phyloP scores from a whole-genome alignment of 2,113 vertebrate genomes.

The Excalfactoria chinensis region DNA sequence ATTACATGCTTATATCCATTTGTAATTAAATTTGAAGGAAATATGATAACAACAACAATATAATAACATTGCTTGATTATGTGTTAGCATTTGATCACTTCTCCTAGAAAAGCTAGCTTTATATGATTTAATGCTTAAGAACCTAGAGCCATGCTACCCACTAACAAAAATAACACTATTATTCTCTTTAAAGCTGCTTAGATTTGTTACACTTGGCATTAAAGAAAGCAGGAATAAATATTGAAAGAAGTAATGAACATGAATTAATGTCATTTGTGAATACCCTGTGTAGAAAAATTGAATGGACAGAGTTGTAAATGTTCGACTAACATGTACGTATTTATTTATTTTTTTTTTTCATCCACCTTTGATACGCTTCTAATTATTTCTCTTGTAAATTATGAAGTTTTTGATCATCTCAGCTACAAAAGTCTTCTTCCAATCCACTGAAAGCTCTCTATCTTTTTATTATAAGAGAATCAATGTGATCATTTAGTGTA shows the following conservation, averaged over 20 bases:
- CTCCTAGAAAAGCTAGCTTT: background rate
- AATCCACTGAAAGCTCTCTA: background rate
- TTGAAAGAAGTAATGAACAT: fast-evolving
- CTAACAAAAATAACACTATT: background rate
- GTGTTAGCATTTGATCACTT: background rate
- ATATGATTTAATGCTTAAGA: background rate
- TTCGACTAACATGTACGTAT: background rate
- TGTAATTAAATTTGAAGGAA: slow-evolving; percentile 67
- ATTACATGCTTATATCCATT: slow-evolving; percentile 39
- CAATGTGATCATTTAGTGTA: background rate
- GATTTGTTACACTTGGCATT: background rate
- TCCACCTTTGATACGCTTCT: background rate
- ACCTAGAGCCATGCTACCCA: background rate
- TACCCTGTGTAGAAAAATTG: background rate
- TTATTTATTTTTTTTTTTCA: background rate
- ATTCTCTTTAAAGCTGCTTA: background rate
- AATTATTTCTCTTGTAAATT: background rate
- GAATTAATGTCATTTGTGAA: background rate
- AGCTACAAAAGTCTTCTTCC: background rate
- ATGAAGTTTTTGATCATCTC: background rate
- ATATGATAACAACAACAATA: slow-evolving; percentile 28
- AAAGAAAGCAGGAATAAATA: background rate
- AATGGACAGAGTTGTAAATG: background rate
- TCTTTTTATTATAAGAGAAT: background rate
- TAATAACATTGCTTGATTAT: background rate